Evolutionary conservation across 2,888 invertebrate species (phyloP).

Genomic region (Hirtodrosophila trivittata): DNA sequence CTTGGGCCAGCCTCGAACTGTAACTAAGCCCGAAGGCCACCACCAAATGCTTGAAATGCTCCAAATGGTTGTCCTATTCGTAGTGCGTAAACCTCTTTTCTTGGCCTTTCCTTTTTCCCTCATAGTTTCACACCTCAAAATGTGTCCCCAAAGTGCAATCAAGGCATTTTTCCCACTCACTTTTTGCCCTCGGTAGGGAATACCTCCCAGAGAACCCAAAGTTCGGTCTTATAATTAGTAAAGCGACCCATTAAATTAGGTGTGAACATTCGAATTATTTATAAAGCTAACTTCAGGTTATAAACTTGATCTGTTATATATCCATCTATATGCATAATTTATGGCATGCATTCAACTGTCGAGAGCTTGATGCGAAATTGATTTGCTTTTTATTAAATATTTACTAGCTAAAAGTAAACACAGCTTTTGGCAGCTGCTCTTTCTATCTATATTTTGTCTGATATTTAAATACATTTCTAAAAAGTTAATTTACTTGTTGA

Average conservation of each 20-base stretch:
- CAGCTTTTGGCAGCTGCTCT: too few species aligned
- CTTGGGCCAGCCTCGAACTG: slow-evolving; percentile 40
- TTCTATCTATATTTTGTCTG: too few species aligned
- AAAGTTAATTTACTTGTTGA: too few species aligned
- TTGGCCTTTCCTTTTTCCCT: slow-evolving; percentile 7
- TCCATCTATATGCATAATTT: too few species aligned
- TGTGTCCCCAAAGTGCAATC: slow-evolving; percentile 74
- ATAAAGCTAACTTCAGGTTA: slow-evolving; percentile 26
- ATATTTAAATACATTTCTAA: too few species aligned
- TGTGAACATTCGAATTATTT: slow-evolving; percentile 60
- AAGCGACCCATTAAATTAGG: slow-evolving; percentile 61
- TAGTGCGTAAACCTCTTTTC: slow-evolving; percentile 29
- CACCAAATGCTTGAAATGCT: slow-evolving; percentile 30
- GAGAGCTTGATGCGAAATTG: too few species aligned
- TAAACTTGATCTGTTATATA: not conserved
- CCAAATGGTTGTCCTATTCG: too few species aligned
- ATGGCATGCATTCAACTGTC: too few species aligned
- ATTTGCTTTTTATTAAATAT: too few species aligned
- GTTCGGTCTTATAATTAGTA: slow-evolving; percentile 62
- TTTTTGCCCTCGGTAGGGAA: slow-evolving; percentile 19
- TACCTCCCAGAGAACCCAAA: not conserved
- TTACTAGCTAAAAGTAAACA: too few species aligned
- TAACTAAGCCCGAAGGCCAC: slow-evolving; percentile 63
- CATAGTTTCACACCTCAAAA: slow-evolving; percentile 64
- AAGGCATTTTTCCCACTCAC: slow-evolving; percentile 60